Percentiles rank a stretch among this genome's conserved stretches.
Conservation (phyloP, 1,140 invertebrate genomes). For the Samia ricini region DNA sequence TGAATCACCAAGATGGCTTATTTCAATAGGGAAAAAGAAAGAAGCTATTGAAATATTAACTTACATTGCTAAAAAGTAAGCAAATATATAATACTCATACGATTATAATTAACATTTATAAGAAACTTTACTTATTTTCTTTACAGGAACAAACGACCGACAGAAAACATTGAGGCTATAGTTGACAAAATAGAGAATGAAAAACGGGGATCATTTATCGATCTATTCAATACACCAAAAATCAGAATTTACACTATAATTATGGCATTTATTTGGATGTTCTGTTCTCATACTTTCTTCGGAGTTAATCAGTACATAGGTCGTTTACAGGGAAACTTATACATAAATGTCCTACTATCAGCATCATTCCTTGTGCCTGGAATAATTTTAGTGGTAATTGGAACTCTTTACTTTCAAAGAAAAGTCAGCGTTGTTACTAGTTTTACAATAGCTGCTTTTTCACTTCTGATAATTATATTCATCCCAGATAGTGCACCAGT, state of each 20-base stretch:
- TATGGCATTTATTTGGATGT: conserved; percentile 83
- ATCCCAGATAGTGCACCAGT: conserved; percentile 36
- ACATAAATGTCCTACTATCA: conserved; percentile 84
- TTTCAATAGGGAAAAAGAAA: conserved; percentile 54
- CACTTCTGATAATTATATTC: conserved; percentile 48
- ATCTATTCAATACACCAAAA: conserved; percentile 84
- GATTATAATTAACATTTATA: not conserved
- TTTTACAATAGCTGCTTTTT: conserved; percentile 44
- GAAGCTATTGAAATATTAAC: conserved; percentile 51
- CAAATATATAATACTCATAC: not conserved
- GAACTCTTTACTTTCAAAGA: conserved; percentile 81
- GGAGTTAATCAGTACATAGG: conserved; percentile 87
- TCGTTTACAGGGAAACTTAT: conserved; percentile 83
- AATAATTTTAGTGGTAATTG: conserved; percentile 79
- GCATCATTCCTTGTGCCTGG: conserved; percentile 80
- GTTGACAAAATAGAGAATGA: conserved; percentile 53
- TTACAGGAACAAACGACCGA: conserved; percentile 75
- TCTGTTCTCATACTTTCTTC: conserved; percentile 84
- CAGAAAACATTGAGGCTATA: conserved; percentile 72
- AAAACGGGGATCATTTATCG: conserved; percentile 50
- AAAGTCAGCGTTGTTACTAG: conserved; percentile 52
- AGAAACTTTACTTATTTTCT: conserved; percentile 11
- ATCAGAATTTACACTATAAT: conserved; percentile 85
- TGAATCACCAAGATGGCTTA: conserved; percentile 67
- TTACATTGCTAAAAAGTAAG: conserved; percentile 59